Percentiles rank a stretch among this genome's conserved stretches.
Conservation (phyloP, 2,113 vertebrate species). For the Macrotis lagotis region DNA sequence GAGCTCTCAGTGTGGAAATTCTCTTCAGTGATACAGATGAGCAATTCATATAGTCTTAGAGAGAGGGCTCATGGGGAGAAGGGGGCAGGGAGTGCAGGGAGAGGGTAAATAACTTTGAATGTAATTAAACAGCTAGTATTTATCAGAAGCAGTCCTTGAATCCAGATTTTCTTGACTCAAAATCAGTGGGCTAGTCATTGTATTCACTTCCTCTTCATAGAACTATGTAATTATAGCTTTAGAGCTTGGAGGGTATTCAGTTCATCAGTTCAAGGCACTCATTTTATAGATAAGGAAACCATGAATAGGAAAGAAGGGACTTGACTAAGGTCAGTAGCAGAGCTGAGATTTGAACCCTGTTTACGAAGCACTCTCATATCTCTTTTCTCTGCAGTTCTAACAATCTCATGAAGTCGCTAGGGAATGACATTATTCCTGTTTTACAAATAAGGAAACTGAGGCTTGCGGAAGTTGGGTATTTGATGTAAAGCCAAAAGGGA, state of each 20-base stretch:
- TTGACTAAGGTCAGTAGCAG: background rate
- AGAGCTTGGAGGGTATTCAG: background rate
- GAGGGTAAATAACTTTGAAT: background rate
- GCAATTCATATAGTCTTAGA: background rate
- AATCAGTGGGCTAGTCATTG: background rate
- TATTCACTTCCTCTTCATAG: background rate
- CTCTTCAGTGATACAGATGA: too few species aligned
- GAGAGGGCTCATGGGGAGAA: background rate
- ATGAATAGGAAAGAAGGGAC: background rate
- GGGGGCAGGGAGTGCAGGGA: background rate
- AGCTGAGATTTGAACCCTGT: background rate
- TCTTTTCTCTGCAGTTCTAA: background rate
- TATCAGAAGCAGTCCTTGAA: background rate
- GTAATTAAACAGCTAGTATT: background rate
- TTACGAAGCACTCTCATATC: too few species aligned
- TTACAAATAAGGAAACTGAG: background rate
- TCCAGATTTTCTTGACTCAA: background rate
- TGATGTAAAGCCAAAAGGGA: background rate
- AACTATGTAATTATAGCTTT: background rate
- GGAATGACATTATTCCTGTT: background rate
- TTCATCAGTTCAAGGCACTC: background rate
- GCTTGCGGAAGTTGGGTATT: background rate
- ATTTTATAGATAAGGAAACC: background rate
- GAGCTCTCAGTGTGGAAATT: background rate
- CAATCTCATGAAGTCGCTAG: background rate